A percentile compares a stretch with the other conserved stretches of the same genome.
phyloP scores from a whole-genome alignment of 1,140 invertebrate genomes.

The Drosophila carrolli region DNA sequence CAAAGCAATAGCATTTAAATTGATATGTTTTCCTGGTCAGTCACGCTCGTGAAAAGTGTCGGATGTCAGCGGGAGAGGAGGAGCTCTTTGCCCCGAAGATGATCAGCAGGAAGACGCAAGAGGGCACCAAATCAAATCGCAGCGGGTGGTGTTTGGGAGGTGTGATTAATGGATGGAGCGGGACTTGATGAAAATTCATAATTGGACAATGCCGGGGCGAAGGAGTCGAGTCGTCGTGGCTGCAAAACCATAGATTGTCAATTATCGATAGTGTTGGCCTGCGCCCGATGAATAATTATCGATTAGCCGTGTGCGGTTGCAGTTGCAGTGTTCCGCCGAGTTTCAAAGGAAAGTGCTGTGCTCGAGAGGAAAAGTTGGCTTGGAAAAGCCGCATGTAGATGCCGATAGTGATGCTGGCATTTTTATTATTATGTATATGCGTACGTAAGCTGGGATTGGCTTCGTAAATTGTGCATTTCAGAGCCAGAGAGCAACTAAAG shows the following conservation, averaged over 20 bases:
- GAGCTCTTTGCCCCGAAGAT: constrained; percentile 9
- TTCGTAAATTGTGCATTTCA: constrained; percentile 44
- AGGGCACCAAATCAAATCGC: constrained; percentile 39
- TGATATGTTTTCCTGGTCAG: constrained; percentile 47
- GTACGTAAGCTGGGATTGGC: constrained; percentile 58
- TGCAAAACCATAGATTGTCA: constrained; percentile 65
- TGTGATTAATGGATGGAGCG: constrained; percentile 40
- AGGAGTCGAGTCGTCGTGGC: constrained; percentile 7
- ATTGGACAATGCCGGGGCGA: constrained; percentile 25
- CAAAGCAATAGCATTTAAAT: constrained; percentile 41
- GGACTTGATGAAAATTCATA: constrained; percentile 47
- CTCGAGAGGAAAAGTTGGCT: constrained; percentile 59
- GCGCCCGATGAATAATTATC: constrained; percentile 79
- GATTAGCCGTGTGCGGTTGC: constrained; percentile 63
- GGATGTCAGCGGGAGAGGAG: constrained; percentile 26
- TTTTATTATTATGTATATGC: constrained; percentile 63
- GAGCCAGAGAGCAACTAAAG: constrained; percentile 23
- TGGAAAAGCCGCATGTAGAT: constrained; percentile 19
- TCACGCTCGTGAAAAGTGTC: constrained; percentile 37
- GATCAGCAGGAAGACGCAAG: constrained; percentile 28
- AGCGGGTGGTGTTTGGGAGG: constrained; percentile 35
- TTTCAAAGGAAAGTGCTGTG: constrained; percentile 27
- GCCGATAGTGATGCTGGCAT: constrained; percentile 51
- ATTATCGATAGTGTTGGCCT: constrained; percentile 76
- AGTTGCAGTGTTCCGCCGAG: constrained; percentile 7